phyloP scores from a whole-genome alignment of 2,888 invertebrate genomes.

The Malthinus seriepunctatus region DNA sequence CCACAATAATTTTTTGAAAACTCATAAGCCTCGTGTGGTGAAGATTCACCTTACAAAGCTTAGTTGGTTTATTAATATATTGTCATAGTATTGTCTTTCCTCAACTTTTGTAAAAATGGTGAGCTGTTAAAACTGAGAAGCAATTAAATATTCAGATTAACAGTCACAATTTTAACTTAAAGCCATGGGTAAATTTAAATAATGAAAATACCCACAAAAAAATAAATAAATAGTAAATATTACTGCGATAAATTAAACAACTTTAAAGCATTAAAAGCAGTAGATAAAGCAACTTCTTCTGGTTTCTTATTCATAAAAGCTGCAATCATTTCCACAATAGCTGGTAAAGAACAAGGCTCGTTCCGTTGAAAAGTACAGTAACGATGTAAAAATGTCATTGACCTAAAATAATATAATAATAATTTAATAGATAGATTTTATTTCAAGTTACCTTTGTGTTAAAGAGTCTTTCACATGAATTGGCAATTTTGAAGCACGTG shows the following conservation, averaged over 20 bases:
- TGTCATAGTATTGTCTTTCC: too few relatives aligned
- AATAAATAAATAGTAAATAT: conserved; percentile 25
- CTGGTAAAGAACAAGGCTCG: conserved; percentile 92
- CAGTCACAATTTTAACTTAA: too few relatives aligned
- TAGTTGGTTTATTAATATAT: too few relatives aligned
- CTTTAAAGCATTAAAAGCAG: conserved; percentile 90
- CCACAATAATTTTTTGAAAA: too few relatives aligned
- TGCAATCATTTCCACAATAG: conserved; percentile 92
- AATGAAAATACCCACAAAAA: not conserved
- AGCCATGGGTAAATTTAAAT: not conserved
- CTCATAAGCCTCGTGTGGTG: too few relatives aligned
- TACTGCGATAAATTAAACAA: conserved; percentile 83
- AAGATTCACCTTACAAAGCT: too few relatives aligned
- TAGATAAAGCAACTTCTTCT: conserved; percentile 87
- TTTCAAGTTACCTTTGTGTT: conserved; percentile 70
- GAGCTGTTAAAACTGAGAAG: too few relatives aligned
- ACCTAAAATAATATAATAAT: conserved; percentile 56
- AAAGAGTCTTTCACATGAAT: conserved; percentile 84
- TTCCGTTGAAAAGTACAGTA: conserved; percentile 96
- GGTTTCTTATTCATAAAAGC: conserved; percentile 85
- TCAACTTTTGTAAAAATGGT: too few relatives aligned
- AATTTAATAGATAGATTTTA: not conserved
- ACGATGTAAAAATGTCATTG: conserved; percentile 79
- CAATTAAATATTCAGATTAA: too few relatives aligned
- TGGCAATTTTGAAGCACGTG: conserved; percentile 89